A percentile compares a stretch with the other conserved stretches of the same genome.
phyloP scores from a whole-genome alignment of 1,140 invertebrate species.

The Ceratina japonica region DNA sequence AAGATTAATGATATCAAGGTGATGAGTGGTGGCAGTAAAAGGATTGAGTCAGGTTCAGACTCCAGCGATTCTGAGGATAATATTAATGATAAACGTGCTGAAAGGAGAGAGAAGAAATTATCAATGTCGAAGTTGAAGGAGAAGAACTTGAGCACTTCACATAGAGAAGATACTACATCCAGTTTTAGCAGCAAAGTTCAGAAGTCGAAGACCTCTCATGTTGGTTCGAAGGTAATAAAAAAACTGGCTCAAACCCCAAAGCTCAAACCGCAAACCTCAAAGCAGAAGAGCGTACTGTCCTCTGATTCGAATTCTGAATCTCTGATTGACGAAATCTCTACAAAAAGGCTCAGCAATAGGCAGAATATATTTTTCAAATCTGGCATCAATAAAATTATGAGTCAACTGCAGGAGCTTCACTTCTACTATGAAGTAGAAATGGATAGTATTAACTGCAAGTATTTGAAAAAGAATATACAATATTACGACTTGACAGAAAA shows the following conservation, averaged over 20 bases:
- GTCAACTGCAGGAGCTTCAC: slow-evolving; percentile 43
- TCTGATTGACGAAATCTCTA: not conserved
- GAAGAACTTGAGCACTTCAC: not conserved
- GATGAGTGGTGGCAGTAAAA: not conserved
- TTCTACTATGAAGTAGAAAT: slow-evolving; percentile 43
- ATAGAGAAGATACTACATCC: slow-evolving; percentile 34
- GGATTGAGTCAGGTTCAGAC: not conserved
- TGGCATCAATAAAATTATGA: slow-evolving; percentile 16
- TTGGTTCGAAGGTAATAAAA: not conserved
- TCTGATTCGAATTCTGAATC: not conserved
- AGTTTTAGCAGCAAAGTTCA: slow-evolving; percentile 64
- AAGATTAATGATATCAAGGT: not conserved
- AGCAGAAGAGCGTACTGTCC: not conserved
- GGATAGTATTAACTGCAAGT: slow-evolving; percentile 40
- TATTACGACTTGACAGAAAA: slow-evolving; percentile 15
- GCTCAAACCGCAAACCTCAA: no score
- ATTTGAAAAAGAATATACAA: slow-evolving; percentile 39
- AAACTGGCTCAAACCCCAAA: not conserved
- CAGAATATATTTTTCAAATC: slow-evolving; percentile 23
- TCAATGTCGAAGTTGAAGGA: not conserved
- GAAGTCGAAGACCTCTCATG: slow-evolving; percentile 23
- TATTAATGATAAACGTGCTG: not conserved
- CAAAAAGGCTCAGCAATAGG: slow-evolving; percentile 9
- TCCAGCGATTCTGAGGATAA: not conserved
- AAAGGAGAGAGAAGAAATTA: not conserved